phyloP scores from a whole-genome alignment of 2,888 invertebrate species.

The Julus scandinavius region DNA sequence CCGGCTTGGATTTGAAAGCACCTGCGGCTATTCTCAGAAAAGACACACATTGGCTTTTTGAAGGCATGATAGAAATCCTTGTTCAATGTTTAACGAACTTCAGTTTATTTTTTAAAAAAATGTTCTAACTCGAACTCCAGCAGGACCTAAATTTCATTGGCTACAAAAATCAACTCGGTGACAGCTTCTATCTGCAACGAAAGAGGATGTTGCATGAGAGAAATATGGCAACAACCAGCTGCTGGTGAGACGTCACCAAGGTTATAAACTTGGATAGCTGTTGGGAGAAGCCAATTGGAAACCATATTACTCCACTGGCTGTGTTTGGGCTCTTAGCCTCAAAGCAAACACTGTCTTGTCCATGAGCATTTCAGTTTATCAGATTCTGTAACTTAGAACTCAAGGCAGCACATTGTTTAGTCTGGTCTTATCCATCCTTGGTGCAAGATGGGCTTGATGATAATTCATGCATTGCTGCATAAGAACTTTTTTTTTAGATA shows the following conservation, averaged over 20 bases:
- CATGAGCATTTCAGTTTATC: no score
- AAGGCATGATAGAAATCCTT: background rate
- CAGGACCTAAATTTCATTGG: no score
- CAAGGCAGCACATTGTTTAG: no score
- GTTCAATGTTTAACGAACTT: background rate
- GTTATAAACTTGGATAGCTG: background rate
- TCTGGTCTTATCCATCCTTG: no score
- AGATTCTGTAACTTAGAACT: no score
- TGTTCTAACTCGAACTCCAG: no score
- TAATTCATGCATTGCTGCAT: no score
- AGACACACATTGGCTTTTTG: background rate
- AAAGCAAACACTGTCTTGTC: no score
- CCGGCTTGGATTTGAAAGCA: background rate
- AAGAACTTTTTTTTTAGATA: no score
- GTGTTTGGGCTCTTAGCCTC: background rate
- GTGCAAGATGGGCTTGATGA: no score
- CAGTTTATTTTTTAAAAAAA: background rate
- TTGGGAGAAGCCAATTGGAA: background rate
- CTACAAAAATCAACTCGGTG: background rate
- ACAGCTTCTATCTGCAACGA: background rate
- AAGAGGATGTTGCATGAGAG: background rate
- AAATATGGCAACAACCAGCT: background rate
- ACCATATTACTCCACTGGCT: background rate
- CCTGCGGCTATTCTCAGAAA: background rate
- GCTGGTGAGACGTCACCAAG: background rate